Base-by-base conservation (phyloP, 2,113 vertebrate species). In the Saguinus imperator region DNA sequence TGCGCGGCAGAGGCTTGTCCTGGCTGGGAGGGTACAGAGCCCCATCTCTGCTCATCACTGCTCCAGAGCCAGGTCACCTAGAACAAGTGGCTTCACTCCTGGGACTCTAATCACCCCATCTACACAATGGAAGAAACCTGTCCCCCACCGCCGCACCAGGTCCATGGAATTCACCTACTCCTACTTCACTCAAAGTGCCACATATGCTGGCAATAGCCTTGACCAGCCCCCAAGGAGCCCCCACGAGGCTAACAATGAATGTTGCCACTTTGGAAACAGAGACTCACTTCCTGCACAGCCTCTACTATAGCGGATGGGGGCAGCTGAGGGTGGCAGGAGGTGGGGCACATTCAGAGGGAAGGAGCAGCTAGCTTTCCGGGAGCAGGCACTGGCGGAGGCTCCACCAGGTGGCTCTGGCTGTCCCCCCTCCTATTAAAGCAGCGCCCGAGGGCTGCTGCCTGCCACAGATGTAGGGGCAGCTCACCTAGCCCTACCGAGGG, bases 361-460 rank as follows among this genome's bases (percentile, higher is more conserved):
- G 32, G 81, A 2, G 58, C 0, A 0, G 45, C 18, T 52, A 16
- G 35, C 48, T 45, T 0, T 2, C 70, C 6, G 1, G 37, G 45
- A 11, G 0, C 12, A 73, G 5, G 50, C 1, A 0, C 57, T 0
- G 4, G 40, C 3, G 1, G 23, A 0, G 10, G 45, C n/a, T 1
- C 14, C 9, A 5, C 52, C 90, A 83, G 57, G 43, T 52, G 66
- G 57, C 77, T 79, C 40, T 3, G 75, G 52, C 52, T 1, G 4
- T 21, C 23, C 66, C 55, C 37, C 35, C 40, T 91, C 11, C 40
- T 94, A 50, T 83, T 27, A 88, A 66, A 35, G 48, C 68, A 20
- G 11, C 9, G 0, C 43, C 55, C 7, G 2, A 32, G 81, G 57
- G 73, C 84, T 13, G 0, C 68, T n/a, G 1, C 73, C 35, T 0